Evolutionary conservation across 2,113 vertebrate genomes (phyloP).

Genomic region (Drymodes brunneopygia): DNA sequence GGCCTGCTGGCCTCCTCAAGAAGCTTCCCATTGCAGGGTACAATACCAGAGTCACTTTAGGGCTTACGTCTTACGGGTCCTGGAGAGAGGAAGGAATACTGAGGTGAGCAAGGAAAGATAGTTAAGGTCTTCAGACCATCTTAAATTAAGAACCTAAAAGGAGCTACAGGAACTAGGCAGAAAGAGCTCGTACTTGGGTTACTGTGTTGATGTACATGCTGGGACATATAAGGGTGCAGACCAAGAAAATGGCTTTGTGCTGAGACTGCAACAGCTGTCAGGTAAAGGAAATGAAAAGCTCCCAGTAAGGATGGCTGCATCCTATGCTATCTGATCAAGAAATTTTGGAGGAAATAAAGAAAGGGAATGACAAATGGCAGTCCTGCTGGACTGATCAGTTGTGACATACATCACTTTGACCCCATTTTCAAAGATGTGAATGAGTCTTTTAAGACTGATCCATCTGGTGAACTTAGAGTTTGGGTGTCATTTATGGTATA

Average conservation of each 20-base stretch:
- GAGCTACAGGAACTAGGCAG: background rate
- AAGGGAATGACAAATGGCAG: background rate
- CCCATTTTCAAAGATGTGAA: background rate
- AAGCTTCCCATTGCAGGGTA: background rate
- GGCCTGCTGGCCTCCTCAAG: background rate
- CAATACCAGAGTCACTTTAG: background rate
- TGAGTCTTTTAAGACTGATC: background rate
- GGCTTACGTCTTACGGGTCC: background rate
- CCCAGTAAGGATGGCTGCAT: background rate
- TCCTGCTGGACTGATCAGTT: background rate
- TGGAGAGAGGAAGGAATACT: background rate
- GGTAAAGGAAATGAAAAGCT: background rate
- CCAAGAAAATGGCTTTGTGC: background rate
- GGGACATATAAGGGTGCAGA: background rate
- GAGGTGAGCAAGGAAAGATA: background rate
- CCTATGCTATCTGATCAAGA: background rate
- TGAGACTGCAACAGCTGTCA: background rate
- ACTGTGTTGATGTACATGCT: background rate
- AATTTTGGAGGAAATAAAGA: background rate
- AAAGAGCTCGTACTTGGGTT: background rate
- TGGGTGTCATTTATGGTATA: background rate
- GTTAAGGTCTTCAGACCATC: background rate
- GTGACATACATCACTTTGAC: background rate
- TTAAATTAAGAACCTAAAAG: background rate
- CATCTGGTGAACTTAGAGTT: background rate